These are phyloP conservation scores for Antennarius maculatus DNA, from an alignment of 2,797 vertebrate genomes.

Conservation along the genomic window DNA sequence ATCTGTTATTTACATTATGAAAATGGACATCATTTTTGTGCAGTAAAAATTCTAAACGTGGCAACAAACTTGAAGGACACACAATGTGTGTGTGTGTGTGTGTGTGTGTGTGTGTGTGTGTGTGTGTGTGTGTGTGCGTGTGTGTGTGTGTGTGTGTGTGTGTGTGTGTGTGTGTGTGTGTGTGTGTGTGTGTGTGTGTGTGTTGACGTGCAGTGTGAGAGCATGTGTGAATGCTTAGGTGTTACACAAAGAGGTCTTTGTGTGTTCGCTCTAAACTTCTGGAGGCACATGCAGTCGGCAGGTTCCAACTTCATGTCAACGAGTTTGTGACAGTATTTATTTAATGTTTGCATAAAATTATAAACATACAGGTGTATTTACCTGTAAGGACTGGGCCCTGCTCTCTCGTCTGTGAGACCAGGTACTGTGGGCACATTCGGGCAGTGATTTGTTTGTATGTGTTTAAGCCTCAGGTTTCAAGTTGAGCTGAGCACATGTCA, in stretches of 20 bases:
- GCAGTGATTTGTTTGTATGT: constrained; percentile 73
- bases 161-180: no score
- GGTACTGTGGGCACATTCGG: constrained; percentile 52
- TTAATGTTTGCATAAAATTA: constrained; percentile 70
- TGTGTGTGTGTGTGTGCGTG: no score
- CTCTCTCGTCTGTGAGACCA: constrained; percentile 33
- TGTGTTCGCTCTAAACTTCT: constrained; percentile 47
- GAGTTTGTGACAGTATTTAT: constrained; percentile 71
- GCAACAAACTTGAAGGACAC: constrained; percentile 20
- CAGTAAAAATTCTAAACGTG: constrained; percentile 18
- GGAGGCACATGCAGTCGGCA: constrained; percentile 41
- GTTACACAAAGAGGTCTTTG: constrained; percentile 76
- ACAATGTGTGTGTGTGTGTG: constrained; percentile 12
- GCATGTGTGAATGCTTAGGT: constrained; percentile 62
- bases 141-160: no score
- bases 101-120: no score
- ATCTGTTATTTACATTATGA: constrained; percentile 15
- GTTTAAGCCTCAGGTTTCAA: constrained; percentile 69
- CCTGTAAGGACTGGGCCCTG: constrained; percentile 46
- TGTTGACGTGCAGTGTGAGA: constrained; percentile 28
- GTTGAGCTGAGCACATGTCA: constrained; percentile 57
- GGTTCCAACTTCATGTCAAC: constrained; percentile 68
- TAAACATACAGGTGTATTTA: constrained; percentile 81
- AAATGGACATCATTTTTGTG: constrained; percentile 7
- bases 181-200: background rate